Evolutionary conservation across 2,888 invertebrate species (phyloP).

Genomic region (Endomychus coccineus): DNA sequence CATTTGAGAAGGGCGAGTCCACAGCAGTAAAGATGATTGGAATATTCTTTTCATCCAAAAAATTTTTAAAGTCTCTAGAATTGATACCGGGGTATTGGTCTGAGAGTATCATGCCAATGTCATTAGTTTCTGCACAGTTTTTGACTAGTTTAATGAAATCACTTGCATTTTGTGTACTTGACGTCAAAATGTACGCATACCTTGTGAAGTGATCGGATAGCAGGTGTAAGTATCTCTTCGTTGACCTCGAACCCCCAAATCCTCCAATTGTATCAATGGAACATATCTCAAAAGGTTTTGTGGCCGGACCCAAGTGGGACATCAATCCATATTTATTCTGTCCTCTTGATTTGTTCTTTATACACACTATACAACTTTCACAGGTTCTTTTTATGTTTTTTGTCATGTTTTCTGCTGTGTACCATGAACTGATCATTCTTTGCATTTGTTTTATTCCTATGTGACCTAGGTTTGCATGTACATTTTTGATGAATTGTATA

Average conservation of each 20-base stretch:
- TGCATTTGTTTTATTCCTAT: slow-evolving; percentile 3
- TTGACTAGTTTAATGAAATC: slow-evolving; percentile 7
- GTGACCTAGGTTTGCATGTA: not conserved
- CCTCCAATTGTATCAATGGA: slow-evolving; percentile 8
- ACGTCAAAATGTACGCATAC: slow-evolving; percentile 5
- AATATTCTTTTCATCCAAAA: too few species aligned
- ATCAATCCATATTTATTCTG: slow-evolving; percentile 5
- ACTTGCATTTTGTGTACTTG: slow-evolving; percentile 6
- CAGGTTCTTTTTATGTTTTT: too few species aligned
- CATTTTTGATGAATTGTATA: too few species aligned
- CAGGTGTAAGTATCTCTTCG: slow-evolving; percentile 9
- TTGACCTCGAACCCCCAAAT: slow-evolving; percentile 8
- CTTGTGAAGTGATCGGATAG: slow-evolving; percentile 9
- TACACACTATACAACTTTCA: slow-evolving; percentile 1
- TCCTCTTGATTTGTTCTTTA: slow-evolving; percentile 4
- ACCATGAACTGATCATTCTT: not conserved
- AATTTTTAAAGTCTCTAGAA: too few species aligned
- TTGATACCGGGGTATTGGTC: slow-evolving; percentile 30
- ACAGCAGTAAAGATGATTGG: too few species aligned
- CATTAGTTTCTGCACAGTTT: not conserved
- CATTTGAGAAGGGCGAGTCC: too few species aligned
- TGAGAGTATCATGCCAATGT: slow-evolving; percentile 6
- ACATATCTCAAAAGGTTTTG: slow-evolving; percentile 5
- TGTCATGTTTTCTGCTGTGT: slow-evolving; percentile 5
- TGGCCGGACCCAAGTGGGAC: slow-evolving; percentile 8